Conservation (phyloP, 1,140 invertebrate genomes). For the Trichonephila clavipes region DNA sequence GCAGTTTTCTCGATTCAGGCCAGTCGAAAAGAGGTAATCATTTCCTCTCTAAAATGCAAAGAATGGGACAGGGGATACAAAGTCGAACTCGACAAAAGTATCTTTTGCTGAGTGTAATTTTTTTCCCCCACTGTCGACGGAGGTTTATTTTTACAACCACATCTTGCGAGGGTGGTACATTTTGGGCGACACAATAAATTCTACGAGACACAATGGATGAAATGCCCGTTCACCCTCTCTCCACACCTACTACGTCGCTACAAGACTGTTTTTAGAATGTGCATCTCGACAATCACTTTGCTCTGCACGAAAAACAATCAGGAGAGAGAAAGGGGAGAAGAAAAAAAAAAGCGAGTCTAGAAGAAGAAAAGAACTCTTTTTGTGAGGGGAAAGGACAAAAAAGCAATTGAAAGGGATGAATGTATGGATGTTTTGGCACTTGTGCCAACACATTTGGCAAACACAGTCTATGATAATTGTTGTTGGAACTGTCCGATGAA, state of each 20-base stretch:
- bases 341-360: neutral
- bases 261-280: constrained; percentile 69
- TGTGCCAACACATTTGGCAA: constrained; percentile 71
- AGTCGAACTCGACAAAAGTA: constrained; percentile 16
- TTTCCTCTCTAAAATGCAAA: constrained; percentile 18
- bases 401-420: constrained; percentile 41
- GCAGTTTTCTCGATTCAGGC: neutral
- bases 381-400: constrained; percentile 48
- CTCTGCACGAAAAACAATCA: constrained; percentile 61
- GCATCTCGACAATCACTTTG: constrained; percentile 60
- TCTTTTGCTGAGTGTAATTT: constrained; percentile 17
- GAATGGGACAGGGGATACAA: constrained; percentile 1
- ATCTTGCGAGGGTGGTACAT: constrained; percentile 75
- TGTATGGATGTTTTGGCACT: constrained; percentile 55
- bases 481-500: constrained; percentile 22
- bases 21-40: constrained; percentile 12
- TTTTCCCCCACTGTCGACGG: constrained; percentile 7
- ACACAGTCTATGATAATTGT: constrained; percentile 12
- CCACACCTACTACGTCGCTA: neutral
- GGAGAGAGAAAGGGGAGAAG: constrained; percentile 7
- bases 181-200: constrained; percentile 73
- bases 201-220: constrained; percentile 72
- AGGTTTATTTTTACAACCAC: constrained; percentile 73
- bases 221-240: constrained; percentile 34
- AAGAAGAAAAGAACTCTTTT: constrained; percentile 5